Percentiles rank a stretch among this genome's conserved stretches.
Evolutionary conservation across 2,888 invertebrate species (phyloP).

Genomic region (Melinaea marsaeus): DNA sequence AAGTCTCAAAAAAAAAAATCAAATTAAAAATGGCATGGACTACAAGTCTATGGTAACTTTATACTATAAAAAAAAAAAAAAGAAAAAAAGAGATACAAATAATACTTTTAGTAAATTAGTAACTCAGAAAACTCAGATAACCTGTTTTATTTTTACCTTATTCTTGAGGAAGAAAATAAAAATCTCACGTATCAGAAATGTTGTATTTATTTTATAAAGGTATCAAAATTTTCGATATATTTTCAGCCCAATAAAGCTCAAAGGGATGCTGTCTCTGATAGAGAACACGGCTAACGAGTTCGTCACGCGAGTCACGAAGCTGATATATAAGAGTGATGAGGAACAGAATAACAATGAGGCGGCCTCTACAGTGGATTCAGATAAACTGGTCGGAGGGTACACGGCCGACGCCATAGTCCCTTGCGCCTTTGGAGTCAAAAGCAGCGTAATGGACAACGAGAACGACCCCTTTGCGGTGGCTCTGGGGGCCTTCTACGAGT

Average conservation of each 20-base stretch:
- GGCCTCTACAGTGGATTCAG: slow-evolving; percentile 45
- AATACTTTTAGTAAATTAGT: too few relatives aligned
- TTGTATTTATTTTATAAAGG: too few relatives aligned
- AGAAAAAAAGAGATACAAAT: too few relatives aligned
- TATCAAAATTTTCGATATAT: not conserved
- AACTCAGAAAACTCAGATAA: too few relatives aligned
- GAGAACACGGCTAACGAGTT: slow-evolving; percentile 65
- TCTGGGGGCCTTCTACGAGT: slow-evolving; percentile 67
- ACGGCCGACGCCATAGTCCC: slow-evolving; percentile 73
- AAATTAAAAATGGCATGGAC: too few relatives aligned
- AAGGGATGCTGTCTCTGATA: slow-evolving; percentile 69
- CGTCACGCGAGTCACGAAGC: slow-evolving; percentile 44
- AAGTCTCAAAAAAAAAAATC: too few relatives aligned
- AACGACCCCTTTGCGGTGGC: slow-evolving; percentile 69
- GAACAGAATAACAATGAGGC: slow-evolving; percentile 14
- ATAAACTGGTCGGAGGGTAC: slow-evolving; percentile 65
- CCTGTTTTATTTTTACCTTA: too few relatives aligned
- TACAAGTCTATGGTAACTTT: too few relatives aligned
- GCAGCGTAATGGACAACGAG: slow-evolving; percentile 65
- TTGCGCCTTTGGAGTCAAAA: slow-evolving; percentile 68
- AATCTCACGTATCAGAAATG: too few relatives aligned
- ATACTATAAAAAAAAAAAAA: too few relatives aligned
- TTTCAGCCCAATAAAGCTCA: slow-evolving; percentile 66
- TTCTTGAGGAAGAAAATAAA: too few relatives aligned
- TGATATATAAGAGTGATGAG: slow-evolving; percentile 32